These are phyloP conservation scores for Drosophila burlai DNA, from an alignment of 1,140 invertebrate species.

Conservation along the genomic window DNA sequence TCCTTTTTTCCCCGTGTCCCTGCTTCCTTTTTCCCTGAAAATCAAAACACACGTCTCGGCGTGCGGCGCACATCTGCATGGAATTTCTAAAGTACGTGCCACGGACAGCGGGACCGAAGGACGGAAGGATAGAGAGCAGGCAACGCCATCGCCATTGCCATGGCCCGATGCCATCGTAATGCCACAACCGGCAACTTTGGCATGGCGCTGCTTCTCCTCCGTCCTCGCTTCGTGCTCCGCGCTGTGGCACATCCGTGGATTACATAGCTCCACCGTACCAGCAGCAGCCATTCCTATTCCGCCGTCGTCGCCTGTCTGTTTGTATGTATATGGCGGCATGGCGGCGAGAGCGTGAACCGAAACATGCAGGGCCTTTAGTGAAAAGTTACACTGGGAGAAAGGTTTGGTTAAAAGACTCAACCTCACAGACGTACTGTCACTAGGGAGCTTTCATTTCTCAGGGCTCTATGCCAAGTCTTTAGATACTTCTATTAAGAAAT, in stretches of 20 bases:
- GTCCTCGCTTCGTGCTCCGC: conserved; percentile 23
- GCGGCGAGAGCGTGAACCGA: conserved; percentile 63
- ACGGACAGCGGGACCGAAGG: conserved; percentile 51
- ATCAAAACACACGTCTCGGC: conserved; percentile 84
- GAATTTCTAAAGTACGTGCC: conserved; percentile 84
- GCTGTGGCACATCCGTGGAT: conserved; percentile 67
- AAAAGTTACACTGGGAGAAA: conserved; percentile 64
- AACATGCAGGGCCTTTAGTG: conserved; percentile 71
- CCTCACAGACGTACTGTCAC: no score
- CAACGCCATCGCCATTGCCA: conserved; percentile 44
- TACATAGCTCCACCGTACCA: conserved; percentile 64
- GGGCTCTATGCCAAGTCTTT: background rate
- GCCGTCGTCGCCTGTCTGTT: conserved; percentile 65
- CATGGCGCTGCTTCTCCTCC: conserved; percentile 28
- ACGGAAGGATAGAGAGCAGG: conserved; percentile 34
- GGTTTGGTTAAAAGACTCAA: no score
- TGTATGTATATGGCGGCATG: conserved; percentile 75
- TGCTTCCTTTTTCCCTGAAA: conserved; percentile 61
- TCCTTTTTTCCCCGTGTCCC: conserved; percentile 28
- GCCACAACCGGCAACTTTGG: conserved; percentile 77
- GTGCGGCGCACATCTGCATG: conserved; percentile 82
- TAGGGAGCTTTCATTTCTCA: background rate
- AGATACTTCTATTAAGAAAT: background rate
- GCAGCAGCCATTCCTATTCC: conserved; percentile 53
- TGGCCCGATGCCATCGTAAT: conserved; percentile 59